phyloP scores from a whole-genome alignment of 2,888 invertebrate genomes.

The Xestia c-nigrum region DNA sequence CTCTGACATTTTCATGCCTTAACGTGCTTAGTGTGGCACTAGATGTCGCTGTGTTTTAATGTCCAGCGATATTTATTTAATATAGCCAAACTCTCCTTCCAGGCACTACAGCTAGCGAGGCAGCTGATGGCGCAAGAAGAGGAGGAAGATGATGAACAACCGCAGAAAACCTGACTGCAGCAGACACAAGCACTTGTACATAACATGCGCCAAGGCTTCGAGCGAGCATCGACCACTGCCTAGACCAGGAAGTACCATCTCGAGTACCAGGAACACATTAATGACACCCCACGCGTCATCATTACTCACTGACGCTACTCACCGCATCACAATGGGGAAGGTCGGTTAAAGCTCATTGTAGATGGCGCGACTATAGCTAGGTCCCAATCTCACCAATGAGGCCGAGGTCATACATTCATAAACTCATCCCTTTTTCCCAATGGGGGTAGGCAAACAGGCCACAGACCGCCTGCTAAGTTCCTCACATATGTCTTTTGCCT shows the following conservation, averaged over 20 bases:
- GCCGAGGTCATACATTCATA: not conserved
- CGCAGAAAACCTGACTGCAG: conserved; percentile 80
- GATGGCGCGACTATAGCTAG: not conserved
- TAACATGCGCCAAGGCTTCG: conserved; percentile 68
- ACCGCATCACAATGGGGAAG: conserved; percentile 15
- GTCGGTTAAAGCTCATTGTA: not conserved
- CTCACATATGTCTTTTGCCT: not conserved
- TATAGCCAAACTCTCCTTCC: conserved; percentile 74
- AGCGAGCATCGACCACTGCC: conserved; percentile 55
- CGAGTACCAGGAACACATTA: conserved; percentile 36
- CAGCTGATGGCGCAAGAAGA: conserved; percentile 97
- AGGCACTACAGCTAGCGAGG: conserved; percentile 97
- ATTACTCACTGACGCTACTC: not conserved
- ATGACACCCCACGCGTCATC: conserved; percentile 17
- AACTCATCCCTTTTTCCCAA: not conserved
- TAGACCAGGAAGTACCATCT: conserved; percentile 43
- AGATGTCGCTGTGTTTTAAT: too few species aligned
- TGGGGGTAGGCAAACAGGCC: not conserved
- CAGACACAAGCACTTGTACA: conserved; percentile 62
- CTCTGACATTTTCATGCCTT: not conserved
- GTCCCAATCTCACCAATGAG: not conserved
- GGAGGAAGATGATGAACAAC: conserved; percentile 92
- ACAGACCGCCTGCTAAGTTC: not conserved
- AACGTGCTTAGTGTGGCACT: too few species aligned
- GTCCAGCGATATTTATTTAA: too few species aligned